Conservation (phyloP, 2,113 vertebrate species). For the Myocastor coypus region DNA sequence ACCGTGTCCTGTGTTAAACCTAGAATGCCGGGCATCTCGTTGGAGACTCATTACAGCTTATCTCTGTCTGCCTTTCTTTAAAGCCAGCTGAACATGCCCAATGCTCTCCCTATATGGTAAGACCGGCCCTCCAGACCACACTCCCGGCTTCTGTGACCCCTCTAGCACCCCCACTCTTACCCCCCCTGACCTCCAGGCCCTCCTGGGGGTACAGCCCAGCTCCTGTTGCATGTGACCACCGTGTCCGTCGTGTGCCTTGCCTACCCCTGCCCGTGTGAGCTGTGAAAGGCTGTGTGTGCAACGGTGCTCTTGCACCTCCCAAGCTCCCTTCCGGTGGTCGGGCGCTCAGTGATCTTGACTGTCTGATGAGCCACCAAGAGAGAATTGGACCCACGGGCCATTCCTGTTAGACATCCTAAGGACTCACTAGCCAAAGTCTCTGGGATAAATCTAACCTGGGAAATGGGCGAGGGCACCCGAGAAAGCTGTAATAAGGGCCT, state of each 20-base stretch:
- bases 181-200: slow-evolving; percentile 75
- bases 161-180: slow-evolving; percentile 84
- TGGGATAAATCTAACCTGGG: neutral
- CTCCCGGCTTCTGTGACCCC: slow-evolving; percentile 86
- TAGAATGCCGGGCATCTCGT: slow-evolving; percentile 82
- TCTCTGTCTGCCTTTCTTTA: slow-evolving; percentile 99
- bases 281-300: slow-evolving; percentile 84
- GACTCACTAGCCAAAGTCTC: neutral
- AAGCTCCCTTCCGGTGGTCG: slow-evolving; percentile 83
- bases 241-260: slow-evolving; percentile 84
- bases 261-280: slow-evolving; percentile 87
- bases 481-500: neutral
- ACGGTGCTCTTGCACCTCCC: slow-evolving; percentile 72
- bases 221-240: slow-evolving; percentile 88
- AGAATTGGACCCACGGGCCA: slow-evolving; percentile 84
- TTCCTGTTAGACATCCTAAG: slow-evolving; percentile 81
- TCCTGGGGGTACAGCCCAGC: slow-evolving; percentile 85
- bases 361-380: slow-evolving; percentile 84
- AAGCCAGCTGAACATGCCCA: slow-evolving; percentile 99
- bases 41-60: slow-evolving; percentile 94
- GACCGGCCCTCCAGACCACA: slow-evolving; percentile 92
- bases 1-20: slow-evolving; percentile 88
- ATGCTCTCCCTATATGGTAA: slow-evolving; percentile 99
- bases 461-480: neutral
- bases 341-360: slow-evolving; percentile 82